Evolutionary conservation across 2,113 vertebrate genomes (phyloP).

Genomic region (human (Homo sapiens)): GRCh38 chr7:3788501-3789000

Average conservation of each 20-base stretch:
- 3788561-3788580: too few species aligned
- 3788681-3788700: too few species aligned
- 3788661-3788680: too few species aligned
- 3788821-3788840: background rate
- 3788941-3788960: too few species aligned
- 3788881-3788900: background rate
- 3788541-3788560: background rate
- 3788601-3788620: too few species aligned
- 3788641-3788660: too few species aligned
- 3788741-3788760: too few species aligned
- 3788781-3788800: background rate
- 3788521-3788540: background rate
- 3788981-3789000: background rate
- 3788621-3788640: too few species aligned
- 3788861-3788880: background rate
- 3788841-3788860: background rate
- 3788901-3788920: background rate
- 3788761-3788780: background rate
- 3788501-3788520: background rate
- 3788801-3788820: background rate
- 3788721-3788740: too few species aligned
- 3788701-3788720: too few species aligned
- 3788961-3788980: background rate
- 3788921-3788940: background rate
- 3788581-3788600: too few species aligned